Evolutionary conservation across 2,113 vertebrate species (phyloP), one percentile per base, ranked within the genome.

Genomic region (Hiodon tergisus): DNA sequence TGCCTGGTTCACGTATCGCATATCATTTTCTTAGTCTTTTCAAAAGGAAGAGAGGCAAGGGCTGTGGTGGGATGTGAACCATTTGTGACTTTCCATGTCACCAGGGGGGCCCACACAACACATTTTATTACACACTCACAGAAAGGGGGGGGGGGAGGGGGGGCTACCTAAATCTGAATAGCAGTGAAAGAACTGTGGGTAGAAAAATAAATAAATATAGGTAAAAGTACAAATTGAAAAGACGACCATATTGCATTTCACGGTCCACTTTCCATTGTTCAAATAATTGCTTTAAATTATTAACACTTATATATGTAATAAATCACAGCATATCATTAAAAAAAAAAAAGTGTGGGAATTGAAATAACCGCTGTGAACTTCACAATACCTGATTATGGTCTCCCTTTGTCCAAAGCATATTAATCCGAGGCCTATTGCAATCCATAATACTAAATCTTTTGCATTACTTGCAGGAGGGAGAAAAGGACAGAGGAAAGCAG

Each of bases 251-350:
- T 55, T 16, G 3, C 71, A 48, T 65, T 76, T 65, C 7, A 71
- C 68, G 74, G 68, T 79, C 71, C 83, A 80, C 80, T 82, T 78
- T 81, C 79, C 85, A 57, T 72, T 60, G 61, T 50, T 61, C 55
- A 73, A 65, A 17, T 16, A 73, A 73, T 8, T 5, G 60, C 60
- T 50, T 13, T 66, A 53, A 86, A 86, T 86, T 81, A 83, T 84
- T 79, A 91, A 90, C 87, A 90, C 89, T 88, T 88, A 91, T 91
- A 90, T 92, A 90, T 76, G 83, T 89, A 90, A 90, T 87, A 92
- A 92, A 92, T 84, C 86, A 89, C 85, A 86, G 90, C 88, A 89
- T 88, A 87, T 90, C 84, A 88, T 90, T 88, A 89, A 90, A 85
- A 87, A 84, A 87, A 84, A 78, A 78, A 83, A 80, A 66, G 85